Evolutionary conservation across 2,113 vertebrate species (phyloP).

Genomic region (Paedocypris sp.): DNA sequence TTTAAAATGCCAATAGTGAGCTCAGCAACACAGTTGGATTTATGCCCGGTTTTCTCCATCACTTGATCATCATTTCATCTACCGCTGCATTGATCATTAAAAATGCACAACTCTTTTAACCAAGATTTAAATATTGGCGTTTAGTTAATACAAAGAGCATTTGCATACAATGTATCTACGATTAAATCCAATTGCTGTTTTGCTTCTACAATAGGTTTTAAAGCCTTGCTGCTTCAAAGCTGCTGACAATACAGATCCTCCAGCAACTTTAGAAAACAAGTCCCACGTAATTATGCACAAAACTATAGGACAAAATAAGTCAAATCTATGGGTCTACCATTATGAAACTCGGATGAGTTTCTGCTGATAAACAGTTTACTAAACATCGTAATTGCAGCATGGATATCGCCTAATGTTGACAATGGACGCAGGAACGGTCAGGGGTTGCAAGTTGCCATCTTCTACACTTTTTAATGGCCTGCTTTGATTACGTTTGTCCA

Average conservation of each 20-base stretch:
- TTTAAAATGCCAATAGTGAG: background rate
- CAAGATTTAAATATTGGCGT: too few species aligned
- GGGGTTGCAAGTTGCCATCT: background rate
- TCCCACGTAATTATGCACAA: background rate
- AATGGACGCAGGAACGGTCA: background rate
- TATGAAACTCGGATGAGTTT: background rate
- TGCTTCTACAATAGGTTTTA: background rate
- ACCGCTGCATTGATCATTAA: background rate
- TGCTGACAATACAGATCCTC: too few species aligned
- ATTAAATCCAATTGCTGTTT: background rate
- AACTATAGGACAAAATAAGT: background rate
- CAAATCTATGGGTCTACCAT: background rate
- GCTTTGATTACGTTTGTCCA: constrained; percentile 23
- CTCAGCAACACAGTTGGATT: background rate
- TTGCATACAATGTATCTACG: too few species aligned
- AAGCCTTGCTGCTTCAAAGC: background rate
- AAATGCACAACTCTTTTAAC: background rate
- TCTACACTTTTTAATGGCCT: background rate
- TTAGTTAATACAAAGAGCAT: too few species aligned
- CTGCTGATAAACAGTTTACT: background rate
- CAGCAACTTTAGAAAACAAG: background rate
- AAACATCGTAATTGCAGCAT: background rate
- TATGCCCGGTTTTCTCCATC: background rate
- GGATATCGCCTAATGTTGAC: background rate
- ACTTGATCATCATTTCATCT: background rate